These are phyloP conservation scores for Corydoras sp. DNA, from an alignment of 2,113 vertebrate genomes.

Conservation along the genomic window DNA sequence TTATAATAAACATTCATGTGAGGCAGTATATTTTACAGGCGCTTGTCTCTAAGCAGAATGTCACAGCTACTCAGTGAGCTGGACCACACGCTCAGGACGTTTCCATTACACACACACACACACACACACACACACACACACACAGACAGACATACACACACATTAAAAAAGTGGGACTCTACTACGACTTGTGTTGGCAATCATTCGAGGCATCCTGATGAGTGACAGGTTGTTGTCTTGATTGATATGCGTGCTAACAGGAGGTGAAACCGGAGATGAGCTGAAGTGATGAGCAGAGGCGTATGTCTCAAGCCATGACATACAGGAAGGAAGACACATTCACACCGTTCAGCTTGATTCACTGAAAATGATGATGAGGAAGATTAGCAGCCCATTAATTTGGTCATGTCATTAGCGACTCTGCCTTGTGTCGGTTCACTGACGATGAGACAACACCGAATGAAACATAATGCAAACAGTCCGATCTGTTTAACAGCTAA, in stretches of 20 bases:
- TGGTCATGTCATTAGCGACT: slow-evolving; percentile 5
- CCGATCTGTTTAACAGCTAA: too few relatives aligned
- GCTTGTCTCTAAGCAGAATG: slow-evolving; percentile 47
- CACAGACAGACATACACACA: slow-evolving; percentile 3
- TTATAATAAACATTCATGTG: not conserved
- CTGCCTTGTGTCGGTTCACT: slow-evolving; percentile 1
- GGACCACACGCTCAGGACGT: too few relatives aligned
- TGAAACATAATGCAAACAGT: not conserved
- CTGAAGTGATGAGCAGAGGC: slow-evolving; percentile 24
- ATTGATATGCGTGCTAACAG: slow-evolving; percentile 62
- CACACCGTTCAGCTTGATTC: slow-evolving; percentile 31
- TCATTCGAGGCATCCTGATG: slow-evolving; percentile 63
- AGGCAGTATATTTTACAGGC: slow-evolving; percentile 42
- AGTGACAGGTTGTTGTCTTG: slow-evolving; percentile 57
- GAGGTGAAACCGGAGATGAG: slow-evolving; percentile 49
- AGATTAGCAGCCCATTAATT: slow-evolving; percentile 25
- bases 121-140: not conserved
- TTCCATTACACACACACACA: too few relatives aligned
- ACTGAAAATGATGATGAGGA: not conserved
- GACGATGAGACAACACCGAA: not conserved
- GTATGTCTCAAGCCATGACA: slow-evolving; percentile 38
- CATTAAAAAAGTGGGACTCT: slow-evolving; percentile 56
- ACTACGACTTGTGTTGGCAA: slow-evolving; percentile 57
- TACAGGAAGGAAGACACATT: slow-evolving; percentile 41
- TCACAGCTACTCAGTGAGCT: slow-evolving; percentile 51